These are phyloP conservation scores for Hydrocynus forskahlii DNA, from an alignment of 2,797 vertebrate species.

Conservation along the genomic window DNA sequence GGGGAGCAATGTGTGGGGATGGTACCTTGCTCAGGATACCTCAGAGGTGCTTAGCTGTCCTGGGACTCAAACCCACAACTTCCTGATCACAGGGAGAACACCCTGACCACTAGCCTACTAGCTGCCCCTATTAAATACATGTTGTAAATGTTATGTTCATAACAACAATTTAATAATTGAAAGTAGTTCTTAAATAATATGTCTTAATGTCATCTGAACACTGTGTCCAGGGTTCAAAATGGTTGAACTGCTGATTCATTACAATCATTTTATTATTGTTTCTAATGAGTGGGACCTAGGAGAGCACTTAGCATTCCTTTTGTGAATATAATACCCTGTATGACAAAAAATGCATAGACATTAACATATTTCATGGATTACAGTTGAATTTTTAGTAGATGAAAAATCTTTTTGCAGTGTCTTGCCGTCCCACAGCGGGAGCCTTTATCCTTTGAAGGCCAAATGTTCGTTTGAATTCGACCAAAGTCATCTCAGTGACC, in stretches of 20 bases:
- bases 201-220: not conserved
- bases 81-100: too few species aligned
- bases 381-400: not conserved
- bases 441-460: conserved; percentile 1
- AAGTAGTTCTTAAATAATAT: too few species aligned
- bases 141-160: too few species aligned
- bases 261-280: not conserved
- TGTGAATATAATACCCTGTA: not conserved
- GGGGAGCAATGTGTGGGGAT: too few species aligned
- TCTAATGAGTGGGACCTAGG: not conserved
- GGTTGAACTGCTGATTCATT: not conserved
- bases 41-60: too few species aligned
- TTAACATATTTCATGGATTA: too few species aligned
- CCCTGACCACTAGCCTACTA: too few species aligned
- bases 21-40: too few species aligned
- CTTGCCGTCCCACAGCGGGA: not conserved
- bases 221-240: not conserved
- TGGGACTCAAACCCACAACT: too few species aligned
- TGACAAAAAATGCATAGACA: not conserved
- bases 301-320: not conserved
- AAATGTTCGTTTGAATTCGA: conserved; percentile 12
- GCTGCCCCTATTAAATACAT: too few species aligned
- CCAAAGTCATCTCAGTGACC: not conserved
- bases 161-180: too few species aligned
- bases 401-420: not conserved